Percentiles rank a stretch among this genome's conserved stretches.
Evolutionary conservation across 2,888 invertebrate species (phyloP).

Genomic region (Aspidapion aeneum): DNA sequence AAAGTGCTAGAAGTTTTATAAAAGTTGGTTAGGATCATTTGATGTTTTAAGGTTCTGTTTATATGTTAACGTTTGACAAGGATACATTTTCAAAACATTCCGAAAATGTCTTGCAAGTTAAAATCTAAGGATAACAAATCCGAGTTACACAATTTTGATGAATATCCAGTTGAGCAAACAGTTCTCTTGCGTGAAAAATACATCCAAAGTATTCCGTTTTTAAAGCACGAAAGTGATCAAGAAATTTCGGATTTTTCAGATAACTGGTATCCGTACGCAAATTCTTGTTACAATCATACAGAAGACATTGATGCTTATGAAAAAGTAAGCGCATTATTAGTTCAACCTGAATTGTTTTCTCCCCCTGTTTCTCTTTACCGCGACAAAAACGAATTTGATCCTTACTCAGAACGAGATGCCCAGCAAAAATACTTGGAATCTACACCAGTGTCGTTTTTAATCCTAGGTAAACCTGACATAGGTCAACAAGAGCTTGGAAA

Average conservation of each 20-base stretch:
- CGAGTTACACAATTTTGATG: constrained; percentile 17
- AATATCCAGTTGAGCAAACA: constrained; percentile 36
- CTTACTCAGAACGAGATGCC: constrained; percentile 54
- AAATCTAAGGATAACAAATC: constrained; percentile 23
- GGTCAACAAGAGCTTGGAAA: constrained; percentile 54
- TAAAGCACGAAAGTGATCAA: constrained; percentile 25
- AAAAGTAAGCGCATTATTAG: constrained; percentile 40
- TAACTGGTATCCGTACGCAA: constrained; percentile 44
- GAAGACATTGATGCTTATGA: constrained; percentile 48
- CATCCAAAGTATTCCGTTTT: constrained; percentile 33
- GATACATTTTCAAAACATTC: background rate
- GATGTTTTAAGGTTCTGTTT: too few relatives aligned
- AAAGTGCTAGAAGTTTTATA: too few relatives aligned
- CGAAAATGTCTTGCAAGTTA: constrained; percentile 17
- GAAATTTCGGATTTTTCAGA: constrained; percentile 9
- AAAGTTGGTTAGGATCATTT: too few relatives aligned
- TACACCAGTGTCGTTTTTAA: constrained; percentile 56
- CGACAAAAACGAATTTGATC: constrained; percentile 29
- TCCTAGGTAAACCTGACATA: constrained; percentile 58
- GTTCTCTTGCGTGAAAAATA: constrained; percentile 36
- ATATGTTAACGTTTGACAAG: too few relatives aligned
- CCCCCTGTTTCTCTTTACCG: background rate
- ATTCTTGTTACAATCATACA: constrained; percentile 47
- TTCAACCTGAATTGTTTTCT: constrained; percentile 22
- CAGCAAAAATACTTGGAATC: constrained; percentile 50